Percentiles rank a stretch among this genome's conserved stretches.
Conservation (phyloP, 2,888 invertebrate species). For the Thymelicus sylvestris region DNA sequence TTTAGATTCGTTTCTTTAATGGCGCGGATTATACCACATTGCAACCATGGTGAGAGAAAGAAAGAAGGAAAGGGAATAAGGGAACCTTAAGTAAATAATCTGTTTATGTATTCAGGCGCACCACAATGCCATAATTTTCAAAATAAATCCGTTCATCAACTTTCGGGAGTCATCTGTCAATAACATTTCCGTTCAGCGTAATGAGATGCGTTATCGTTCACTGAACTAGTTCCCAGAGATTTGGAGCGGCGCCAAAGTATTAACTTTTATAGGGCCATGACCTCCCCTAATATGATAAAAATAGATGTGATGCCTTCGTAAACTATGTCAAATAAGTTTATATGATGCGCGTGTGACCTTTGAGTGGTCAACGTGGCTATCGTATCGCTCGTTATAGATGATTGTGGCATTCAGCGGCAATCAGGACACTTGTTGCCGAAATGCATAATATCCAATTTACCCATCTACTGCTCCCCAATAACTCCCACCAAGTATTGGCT, state of each 20-base stretch:
- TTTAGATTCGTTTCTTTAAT: too few relatives aligned
- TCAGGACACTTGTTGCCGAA: constrained; percentile 11
- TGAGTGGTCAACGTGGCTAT: neutral
- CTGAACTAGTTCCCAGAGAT: constrained; percentile 23
- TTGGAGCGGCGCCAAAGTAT: constrained; percentile 34
- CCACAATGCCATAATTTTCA: too few relatives aligned
- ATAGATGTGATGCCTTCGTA: neutral
- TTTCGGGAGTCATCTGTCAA: neutral
- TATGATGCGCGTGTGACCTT: constrained; percentile 1
- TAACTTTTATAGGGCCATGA: constrained; percentile 45
- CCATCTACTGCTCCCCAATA: constrained; percentile 15
- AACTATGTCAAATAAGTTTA: neutral
- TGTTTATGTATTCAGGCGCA: too few relatives aligned
- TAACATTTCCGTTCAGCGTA: neutral
- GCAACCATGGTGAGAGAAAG: too few relatives aligned
- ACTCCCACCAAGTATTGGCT: neutral
- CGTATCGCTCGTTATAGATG: constrained; percentile 4
- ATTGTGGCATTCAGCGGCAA: constrained; percentile 18
- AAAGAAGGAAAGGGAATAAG: too few relatives aligned
- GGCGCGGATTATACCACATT: too few relatives aligned
- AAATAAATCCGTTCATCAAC: neutral
- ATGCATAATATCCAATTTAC: constrained; percentile 4
- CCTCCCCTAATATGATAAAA: constrained; percentile 35
- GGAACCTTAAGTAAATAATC: too few relatives aligned
- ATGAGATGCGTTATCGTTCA: constrained; percentile 31